Conservation (phyloP, 2,113 vertebrate species). For the Pterocles orientalis region DNA sequence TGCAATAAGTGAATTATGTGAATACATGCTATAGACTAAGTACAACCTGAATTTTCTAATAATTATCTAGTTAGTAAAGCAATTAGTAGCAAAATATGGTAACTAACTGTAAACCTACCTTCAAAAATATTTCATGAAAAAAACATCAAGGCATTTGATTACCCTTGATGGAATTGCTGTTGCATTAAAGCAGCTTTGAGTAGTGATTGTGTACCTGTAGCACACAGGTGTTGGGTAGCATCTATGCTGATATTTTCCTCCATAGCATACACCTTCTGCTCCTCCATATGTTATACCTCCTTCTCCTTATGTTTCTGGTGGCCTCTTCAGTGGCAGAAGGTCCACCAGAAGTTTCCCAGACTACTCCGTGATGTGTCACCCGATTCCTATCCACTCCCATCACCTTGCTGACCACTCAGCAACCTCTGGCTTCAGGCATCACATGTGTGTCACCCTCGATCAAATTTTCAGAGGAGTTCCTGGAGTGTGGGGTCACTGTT, state of each 20-base stretch:
- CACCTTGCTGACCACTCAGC: background rate
- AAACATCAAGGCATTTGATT: background rate
- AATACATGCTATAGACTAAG: background rate
- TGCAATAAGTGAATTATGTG: background rate
- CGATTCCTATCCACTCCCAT: background rate
- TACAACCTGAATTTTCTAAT: background rate
- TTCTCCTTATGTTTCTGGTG: background rate
- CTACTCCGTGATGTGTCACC: background rate
- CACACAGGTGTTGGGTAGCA: background rate
- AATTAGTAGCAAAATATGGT: background rate
- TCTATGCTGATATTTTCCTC: background rate
- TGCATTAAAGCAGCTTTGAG: background rate
- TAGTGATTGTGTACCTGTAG: background rate
- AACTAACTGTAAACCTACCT: background rate
- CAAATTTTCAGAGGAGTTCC: slow-evolving; percentile 19
- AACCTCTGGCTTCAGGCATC: background rate
- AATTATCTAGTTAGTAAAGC: background rate
- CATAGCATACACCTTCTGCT: background rate
- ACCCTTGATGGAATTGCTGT: background rate
- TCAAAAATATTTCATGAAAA: background rate
- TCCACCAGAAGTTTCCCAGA: background rate
- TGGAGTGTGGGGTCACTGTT: slow-evolving; percentile 25
- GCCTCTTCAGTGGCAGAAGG: background rate
- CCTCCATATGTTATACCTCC: background rate
- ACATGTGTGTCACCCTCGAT: background rate